Conservation (phyloP, 2,113 vertebrate species). For the Carassius gibelio region DNA sequence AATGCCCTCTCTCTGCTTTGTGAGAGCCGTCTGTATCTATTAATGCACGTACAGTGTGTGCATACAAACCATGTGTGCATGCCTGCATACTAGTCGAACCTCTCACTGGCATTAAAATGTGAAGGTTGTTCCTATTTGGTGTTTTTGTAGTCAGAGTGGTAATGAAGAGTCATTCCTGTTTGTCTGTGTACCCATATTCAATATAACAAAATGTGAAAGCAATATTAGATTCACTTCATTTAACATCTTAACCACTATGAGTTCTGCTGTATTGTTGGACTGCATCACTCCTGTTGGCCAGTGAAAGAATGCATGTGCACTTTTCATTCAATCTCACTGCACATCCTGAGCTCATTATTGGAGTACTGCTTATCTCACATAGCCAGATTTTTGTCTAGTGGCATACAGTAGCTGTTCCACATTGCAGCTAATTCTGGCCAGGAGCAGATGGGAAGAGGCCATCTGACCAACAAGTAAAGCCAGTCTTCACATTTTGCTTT, state of each 20-base stretch:
- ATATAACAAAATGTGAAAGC: neutral
- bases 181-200: neutral
- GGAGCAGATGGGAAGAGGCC: constrained; percentile 7
- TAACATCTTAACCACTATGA: neutral
- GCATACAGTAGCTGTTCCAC: neutral
- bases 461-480: constrained; percentile 18
- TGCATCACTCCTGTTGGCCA: neutral
- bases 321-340: neutral
- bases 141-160: neutral
- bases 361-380: neutral
- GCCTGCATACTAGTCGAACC: neutral
- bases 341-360: neutral
- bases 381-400: constrained; percentile 1
- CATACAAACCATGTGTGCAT: constrained; percentile 24
- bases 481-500: neutral
- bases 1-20: constrained; percentile 1
- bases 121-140: neutral
- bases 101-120: neutral
- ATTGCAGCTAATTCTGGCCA: constrained; percentile 4
- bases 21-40: neutral
- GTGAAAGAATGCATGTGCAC: neutral
- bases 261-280: neutral
- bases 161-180: neutral
- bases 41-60: constrained; percentile 2
- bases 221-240: neutral